phyloP scores from a whole-genome alignment of 2,888 invertebrate species.

The Prenolepis imparis region DNA sequence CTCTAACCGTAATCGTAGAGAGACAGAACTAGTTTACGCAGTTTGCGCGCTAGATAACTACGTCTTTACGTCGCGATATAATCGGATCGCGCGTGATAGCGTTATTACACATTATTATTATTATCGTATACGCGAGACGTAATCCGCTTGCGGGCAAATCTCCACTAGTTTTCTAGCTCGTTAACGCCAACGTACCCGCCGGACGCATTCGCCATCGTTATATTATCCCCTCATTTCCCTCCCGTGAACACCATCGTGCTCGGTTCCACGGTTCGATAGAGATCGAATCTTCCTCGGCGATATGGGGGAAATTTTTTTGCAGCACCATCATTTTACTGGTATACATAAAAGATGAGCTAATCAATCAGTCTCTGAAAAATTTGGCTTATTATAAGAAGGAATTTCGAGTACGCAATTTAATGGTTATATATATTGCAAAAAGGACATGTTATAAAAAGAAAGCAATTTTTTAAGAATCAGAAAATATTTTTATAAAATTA shows the following conservation, averaged over 20 bases:
- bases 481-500: neutral
- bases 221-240: constrained; percentile 12
- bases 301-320: constrained; percentile 25
- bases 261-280: constrained; percentile 12
- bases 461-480: neutral
- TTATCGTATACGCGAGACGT: constrained; percentile 68
- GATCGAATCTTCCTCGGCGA: constrained; percentile 17
- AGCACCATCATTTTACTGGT: constrained; percentile 23
- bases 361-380: constrained; percentile 32
- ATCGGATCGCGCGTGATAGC: constrained; percentile 68
- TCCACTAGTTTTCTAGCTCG: constrained; percentile 76
- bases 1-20: neutral
- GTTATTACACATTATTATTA: constrained; percentile 73
- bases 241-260: constrained; percentile 5
- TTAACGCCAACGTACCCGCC: constrained; percentile 69
- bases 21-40: constrained; percentile 12
- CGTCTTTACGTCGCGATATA: constrained; percentile 52
- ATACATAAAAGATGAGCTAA: constrained; percentile 50
- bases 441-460: neutral
- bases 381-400: constrained; percentile 18
- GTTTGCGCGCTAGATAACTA: constrained; percentile 37
- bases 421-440: neutral
- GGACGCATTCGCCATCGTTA: constrained; percentile 20
- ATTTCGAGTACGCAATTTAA: constrained; percentile 16
- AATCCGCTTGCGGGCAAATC: constrained; percentile 75